A percentile compares a stretch with the other conserved stretches of the same genome.
phyloP scores from a whole-genome alignment of 1,140 invertebrate species.

The Chironomus striatipennis region DNA sequence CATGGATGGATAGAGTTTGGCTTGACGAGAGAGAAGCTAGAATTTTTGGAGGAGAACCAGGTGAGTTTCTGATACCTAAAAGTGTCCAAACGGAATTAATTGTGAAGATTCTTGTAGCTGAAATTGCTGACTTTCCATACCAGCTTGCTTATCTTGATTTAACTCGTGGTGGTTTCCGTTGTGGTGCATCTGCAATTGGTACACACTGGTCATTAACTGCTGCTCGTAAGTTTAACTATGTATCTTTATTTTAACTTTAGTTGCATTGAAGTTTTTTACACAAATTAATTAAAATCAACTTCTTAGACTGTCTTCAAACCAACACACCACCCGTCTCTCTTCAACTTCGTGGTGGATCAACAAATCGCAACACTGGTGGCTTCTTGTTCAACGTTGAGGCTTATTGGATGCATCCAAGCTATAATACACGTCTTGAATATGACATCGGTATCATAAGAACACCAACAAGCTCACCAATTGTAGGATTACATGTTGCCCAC shows the following conservation, averaged over 20 bases:
- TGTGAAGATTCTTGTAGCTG: background rate
- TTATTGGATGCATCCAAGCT: background rate
- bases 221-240: constrained; percentile 11
- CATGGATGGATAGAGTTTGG: background rate
- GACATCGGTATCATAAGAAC: background rate
- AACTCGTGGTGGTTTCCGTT: background rate
- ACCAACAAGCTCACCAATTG: background rate
- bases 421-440: background rate
- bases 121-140: background rate
- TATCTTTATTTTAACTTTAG: too few relatives aligned
- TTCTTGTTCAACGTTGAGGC: background rate
- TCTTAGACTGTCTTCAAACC: too few relatives aligned
- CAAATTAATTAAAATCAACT: too few relatives aligned
- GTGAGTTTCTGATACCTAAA: background rate
- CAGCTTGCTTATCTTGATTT: background rate
- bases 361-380: background rate
- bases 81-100: background rate
- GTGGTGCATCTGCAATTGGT: background rate
- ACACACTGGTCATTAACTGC: background rate
- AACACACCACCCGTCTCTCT: background rate
- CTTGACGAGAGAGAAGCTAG: background rate
- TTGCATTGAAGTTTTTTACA: too few relatives aligned
- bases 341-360: background rate
- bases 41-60: background rate
- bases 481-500: background rate